Conservation (phyloP, 1,140 invertebrate genomes). For the Oedothorax gibbosus region DNA sequence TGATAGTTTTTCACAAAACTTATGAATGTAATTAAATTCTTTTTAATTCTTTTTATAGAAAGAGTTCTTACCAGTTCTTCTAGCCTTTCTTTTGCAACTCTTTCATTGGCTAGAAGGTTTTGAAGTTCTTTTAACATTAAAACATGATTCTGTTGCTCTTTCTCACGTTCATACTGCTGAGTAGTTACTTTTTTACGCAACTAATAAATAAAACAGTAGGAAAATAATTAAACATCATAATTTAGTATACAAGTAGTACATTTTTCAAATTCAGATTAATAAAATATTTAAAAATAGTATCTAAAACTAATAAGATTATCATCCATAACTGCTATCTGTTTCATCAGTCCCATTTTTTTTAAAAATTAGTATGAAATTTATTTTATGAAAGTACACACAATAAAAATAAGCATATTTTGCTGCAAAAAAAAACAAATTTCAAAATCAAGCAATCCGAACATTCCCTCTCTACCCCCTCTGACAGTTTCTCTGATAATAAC, state of each 20-base stretch:
- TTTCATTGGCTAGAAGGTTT: slow-evolving; percentile 75
- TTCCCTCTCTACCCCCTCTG: too few relatives aligned
- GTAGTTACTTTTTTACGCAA: slow-evolving; percentile 76
- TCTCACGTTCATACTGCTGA: slow-evolving; percentile 81
- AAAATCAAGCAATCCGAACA: too few relatives aligned
- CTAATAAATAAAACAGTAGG: slow-evolving; percentile 66
- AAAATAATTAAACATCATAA: neutral
- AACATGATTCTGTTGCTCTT: slow-evolving; percentile 80
- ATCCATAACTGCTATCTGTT: too few relatives aligned
- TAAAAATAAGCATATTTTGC: too few relatives aligned
- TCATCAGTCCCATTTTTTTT: too few relatives aligned
- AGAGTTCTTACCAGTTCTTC: slow-evolving; percentile 70
- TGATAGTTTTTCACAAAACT: too few relatives aligned
- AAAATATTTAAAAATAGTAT: neutral
- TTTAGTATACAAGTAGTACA: neutral
- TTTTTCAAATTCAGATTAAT: neutral
- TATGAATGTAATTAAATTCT: neutral
- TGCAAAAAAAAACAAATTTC: too few relatives aligned
- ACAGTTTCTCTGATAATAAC: too few relatives aligned
- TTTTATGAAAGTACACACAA: too few relatives aligned
- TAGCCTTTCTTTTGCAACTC: slow-evolving; percentile 74
- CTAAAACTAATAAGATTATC: neutral
- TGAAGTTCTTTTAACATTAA: slow-evolving; percentile 79
- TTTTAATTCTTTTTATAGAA: neutral
- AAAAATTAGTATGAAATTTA: too few relatives aligned